Evolutionary conservation across 1,140 invertebrate genomes (phyloP).

Genomic region (Bactericera cockerelli): DNA sequence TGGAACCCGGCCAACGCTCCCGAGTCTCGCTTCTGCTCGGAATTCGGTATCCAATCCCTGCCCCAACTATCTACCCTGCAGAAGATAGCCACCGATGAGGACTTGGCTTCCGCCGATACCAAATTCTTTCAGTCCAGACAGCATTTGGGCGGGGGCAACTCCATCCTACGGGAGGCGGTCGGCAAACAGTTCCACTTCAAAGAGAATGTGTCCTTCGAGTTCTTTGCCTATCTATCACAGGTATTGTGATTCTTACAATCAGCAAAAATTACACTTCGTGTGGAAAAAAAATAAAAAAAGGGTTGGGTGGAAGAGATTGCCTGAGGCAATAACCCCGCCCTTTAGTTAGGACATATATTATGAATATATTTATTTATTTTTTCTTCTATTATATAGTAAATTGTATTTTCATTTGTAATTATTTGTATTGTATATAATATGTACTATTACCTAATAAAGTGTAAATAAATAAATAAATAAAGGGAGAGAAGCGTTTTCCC

Average conservation of each 20-base stretch:
- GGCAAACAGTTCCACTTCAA: neutral
- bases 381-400: no score
- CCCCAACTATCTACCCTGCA: slow-evolving; percentile 49
- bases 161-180: neutral
- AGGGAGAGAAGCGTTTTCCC: no score
- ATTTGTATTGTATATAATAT: no score
- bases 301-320: no score
- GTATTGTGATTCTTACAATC: slow-evolving; percentile 26
- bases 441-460: no score
- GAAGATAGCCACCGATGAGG: slow-evolving; percentile 35
- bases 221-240: slow-evolving; percentile 55
- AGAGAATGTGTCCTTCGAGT: slow-evolving; percentile 28
- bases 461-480: no score
- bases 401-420: no score
- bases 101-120: slow-evolving; percentile 41
- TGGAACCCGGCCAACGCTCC: slow-evolving; percentile 68
- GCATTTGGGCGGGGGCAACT: slow-evolving; percentile 58
- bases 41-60: slow-evolving; percentile 88
- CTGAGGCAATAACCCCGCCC: no score
- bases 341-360: no score
- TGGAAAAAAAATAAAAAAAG: no score
- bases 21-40: slow-evolving; percentile 75
- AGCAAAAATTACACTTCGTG: no score
- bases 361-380: no score
- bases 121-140: slow-evolving; percentile 57